Percentiles rank a stretch among this genome's conserved stretches.
Conservation (phyloP, 2,888 invertebrate genomes). For the Hylaea fasciaria region DNA sequence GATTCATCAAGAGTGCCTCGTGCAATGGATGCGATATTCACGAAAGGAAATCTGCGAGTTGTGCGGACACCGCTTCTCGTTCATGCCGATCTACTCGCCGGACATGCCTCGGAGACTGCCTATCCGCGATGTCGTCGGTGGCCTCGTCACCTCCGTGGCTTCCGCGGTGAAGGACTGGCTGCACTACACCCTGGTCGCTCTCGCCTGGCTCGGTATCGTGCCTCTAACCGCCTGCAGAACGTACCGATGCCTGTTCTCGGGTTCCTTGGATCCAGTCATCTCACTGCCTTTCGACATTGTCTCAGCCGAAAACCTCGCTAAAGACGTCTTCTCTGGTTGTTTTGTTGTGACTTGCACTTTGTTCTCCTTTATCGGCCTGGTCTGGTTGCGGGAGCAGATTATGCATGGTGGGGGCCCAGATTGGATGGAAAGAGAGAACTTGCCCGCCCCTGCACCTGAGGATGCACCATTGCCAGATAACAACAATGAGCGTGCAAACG, state of each 20-base stretch:
- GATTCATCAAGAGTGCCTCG: constrained; percentile 99
- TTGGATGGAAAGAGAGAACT: constrained; percentile 93
- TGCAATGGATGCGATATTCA: constrained; percentile 99
- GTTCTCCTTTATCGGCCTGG: constrained; percentile 97
- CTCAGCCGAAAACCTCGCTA: constrained; percentile 95
- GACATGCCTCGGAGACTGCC: constrained; percentile 99
- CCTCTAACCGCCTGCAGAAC: constrained; percentile 98
- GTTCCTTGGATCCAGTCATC: constrained; percentile 93
- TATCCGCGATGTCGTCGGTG: constrained; percentile 95
- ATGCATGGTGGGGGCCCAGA: constrained; percentile 98
- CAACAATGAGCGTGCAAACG: constrained; percentile 78
- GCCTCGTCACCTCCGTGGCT: constrained; percentile 94
- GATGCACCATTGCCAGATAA: constrained; percentile 76
- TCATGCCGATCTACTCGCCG: constrained; percentile 99
- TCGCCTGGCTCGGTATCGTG: constrained; percentile 98
- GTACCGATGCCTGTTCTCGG: constrained; percentile 96
- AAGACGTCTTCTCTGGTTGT: constrained; percentile 98
- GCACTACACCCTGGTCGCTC: constrained; percentile 97
- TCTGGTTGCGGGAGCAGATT: constrained; percentile 99
- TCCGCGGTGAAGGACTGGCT: constrained; percentile 98
- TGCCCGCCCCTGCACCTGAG: constrained; percentile 79
- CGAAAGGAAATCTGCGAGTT: constrained; percentile 99
- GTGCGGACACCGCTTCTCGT: constrained; percentile 98
- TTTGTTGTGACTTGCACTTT: constrained; percentile 98
- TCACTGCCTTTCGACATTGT: constrained; percentile 96